Evolutionary conservation across 2,888 invertebrate species (phyloP), one percentile per base, ranked within the genome.

Genomic region (Selenia dentaria): DNA sequence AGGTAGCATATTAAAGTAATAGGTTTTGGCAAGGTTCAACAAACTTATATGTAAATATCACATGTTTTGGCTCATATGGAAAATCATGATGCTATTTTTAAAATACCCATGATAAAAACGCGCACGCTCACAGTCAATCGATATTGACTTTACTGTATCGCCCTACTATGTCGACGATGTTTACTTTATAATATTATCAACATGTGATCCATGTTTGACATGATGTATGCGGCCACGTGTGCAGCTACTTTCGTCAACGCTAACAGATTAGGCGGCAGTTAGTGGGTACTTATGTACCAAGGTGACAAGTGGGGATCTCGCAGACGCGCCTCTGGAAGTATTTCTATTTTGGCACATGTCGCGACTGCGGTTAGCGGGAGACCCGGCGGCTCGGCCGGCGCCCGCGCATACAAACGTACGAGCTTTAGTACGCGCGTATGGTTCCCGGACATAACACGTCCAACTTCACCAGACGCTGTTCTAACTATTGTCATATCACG

Each of bases 311-410:
- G 33, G 27, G 27, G 35, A 32, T 64, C 57, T 64, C 59, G 62
- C 62, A 62, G 64, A 62, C 69, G 62, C 62, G 60, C 39, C 61
- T 70, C 41, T 42, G 47, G 47, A 29, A 41, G 37, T 48, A 36
- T 73, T 79, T 89, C 87, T 87, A 89, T 87, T 89, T 88, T 71
- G 81, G 86, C 78, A 58, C 70, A 70, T 74, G 82, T 77, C 75
- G 74, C 73, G 70, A 49, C 59, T 51, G 52, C 50, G 57, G 58
- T 66, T 59, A 64, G 64, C 56, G 58, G 57, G 56, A 70, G 77
- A 71, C 74, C 61, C 66, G 60, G 53, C 56, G 74, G 72, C 75
- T 67, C 64, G 73, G 72, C 58, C 65, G 60, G 67, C 75, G 77
- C 74, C 57, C 64, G 70, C 79, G 75, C 76, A 67, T 60, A 52